These are phyloP conservation scores for Xiphorhynchus erythropygius DNA, from an alignment of 2,797 vertebrate species.

Conservation along the genomic window DNA sequence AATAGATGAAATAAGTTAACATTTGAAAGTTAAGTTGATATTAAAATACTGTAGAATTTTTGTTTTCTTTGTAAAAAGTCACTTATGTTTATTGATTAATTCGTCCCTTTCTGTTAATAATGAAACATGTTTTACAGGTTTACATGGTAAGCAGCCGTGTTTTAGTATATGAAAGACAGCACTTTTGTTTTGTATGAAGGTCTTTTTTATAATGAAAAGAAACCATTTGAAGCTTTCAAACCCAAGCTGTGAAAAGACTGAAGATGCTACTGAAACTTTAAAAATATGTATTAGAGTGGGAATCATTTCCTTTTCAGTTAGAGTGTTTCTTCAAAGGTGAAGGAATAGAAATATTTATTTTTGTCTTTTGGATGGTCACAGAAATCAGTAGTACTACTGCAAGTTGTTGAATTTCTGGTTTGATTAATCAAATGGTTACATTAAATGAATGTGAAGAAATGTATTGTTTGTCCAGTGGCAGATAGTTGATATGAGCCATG, in stretches of 20 bases:
- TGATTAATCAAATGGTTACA: background rate
- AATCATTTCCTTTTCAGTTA: background rate
- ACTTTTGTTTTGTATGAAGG: background rate
- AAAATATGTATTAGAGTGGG: background rate
- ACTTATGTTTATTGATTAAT: background rate
- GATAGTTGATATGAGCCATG: background rate
- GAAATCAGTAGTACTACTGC: background rate
- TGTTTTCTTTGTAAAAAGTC: background rate
- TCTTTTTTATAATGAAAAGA: background rate
- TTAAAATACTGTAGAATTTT: background rate
- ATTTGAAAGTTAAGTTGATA: background rate
- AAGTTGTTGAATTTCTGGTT: background rate
- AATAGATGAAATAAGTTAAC: background rate
- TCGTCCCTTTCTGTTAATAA: background rate
- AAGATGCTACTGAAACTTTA: background rate
- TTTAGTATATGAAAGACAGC: background rate
- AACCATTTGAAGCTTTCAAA: background rate
- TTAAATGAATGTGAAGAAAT: background rate
- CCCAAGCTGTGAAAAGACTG: background rate
- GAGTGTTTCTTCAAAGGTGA: background rate
- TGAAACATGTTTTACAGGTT: background rate
- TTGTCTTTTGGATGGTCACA: fast-evolving
- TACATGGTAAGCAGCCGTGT: background rate
- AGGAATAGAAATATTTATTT: background rate
- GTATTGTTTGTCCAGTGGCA: background rate